Evolutionary conservation across 2,113 vertebrate genomes (phyloP), one percentile per base, ranked within the genome.

Genomic region (Pelobates fuscus): DNA sequence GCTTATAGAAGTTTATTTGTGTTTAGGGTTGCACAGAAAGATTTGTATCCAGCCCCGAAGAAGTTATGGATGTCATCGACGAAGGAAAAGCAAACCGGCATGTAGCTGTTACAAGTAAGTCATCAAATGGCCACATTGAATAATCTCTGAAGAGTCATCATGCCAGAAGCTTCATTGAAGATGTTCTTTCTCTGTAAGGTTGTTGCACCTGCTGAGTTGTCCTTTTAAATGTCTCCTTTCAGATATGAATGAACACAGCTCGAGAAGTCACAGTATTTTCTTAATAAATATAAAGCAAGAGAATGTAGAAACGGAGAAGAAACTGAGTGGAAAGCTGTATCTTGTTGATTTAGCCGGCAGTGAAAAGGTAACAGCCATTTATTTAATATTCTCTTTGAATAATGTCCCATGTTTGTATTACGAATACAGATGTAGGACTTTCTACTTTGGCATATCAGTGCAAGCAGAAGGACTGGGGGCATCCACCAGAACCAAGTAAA

Each of bases 221-320:
- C 32, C 32, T 37, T 37, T 37, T 37, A 5, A 10, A 5, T 27
- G 2, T 83, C 81, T 55, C 64, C 78, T 80, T 85, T n/a, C 86
- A 98, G 96, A 98, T 74, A 98, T 98, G 96, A 98, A 98, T 1
- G 96, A 98, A 75, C 96, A 98, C 93, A 98, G 96, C 88, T 98
- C 96, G 8, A 93, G 96, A 81, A 98, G 95, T 81, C 96, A 98
- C 91, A 98, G 96, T 78, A 98, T 98, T 79, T 98, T 98, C 82
- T 87, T 94, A 78, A 98, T 98, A 78, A 97, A 95, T 77, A 98
- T 98, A 85, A 98, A 98, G 61, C 96, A 98, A 86, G 96, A 98
- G 85, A 98, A 98, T 11, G 83, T 98, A 82, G 96, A 98, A 77
- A 98, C 96, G 0, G 96, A 98, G 89, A 94, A 92, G 81, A 98